Evolutionary conservation across 2,888 invertebrate species (phyloP), one percentile per base, ranked within the genome.

Genomic region (Theretra japonica): DNA sequence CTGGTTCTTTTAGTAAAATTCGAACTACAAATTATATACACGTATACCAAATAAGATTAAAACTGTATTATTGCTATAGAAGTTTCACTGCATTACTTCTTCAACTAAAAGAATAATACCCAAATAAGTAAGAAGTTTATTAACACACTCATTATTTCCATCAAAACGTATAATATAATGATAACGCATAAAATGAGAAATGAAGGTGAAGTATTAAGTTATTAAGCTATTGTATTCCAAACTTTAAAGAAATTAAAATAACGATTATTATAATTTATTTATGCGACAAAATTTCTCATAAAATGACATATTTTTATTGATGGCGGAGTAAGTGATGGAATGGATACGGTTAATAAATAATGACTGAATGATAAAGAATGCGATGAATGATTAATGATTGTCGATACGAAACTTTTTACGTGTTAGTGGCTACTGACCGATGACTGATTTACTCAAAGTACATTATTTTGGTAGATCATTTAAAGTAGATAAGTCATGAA

Each of bases 381-480:
- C 11, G 30, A 62, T 11, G 30, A 62, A 33, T 62, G 62, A 62
- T 41, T 41, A 62, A 62, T 62, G 33, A 41, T 28, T 19, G 69
- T 57, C 30, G 53, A 21, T 21, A n/a, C 30, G 4, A 57, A 17
- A 33, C 28, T 70, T 28, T 62, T 62, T 41, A 57, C 3, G 33
- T 62, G 62, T 62, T 62, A 57, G 25, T 72, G 23, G 23, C n/a
- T 19, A 62, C 33, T 62, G 33, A 41, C 41, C 41, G 41, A 23
- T 62, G 62, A 62, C 33, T 62, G 33, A 62, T 62, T 7, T 59
- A 28, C 28, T 30, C n/a, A 11, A 41, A 33, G 21, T 62, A 41
- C 30, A 8, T 56, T 56, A 4, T n/a, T 11, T 21, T 21, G 21
- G 41, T 21, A 21, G 3, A 11, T 23, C 21, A 41, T 8, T 11